Evolutionary conservation across 2,888 invertebrate species (phyloP), one percentile per base, ranked within the genome.

Genomic region (Thymelicus acteon): DNA sequence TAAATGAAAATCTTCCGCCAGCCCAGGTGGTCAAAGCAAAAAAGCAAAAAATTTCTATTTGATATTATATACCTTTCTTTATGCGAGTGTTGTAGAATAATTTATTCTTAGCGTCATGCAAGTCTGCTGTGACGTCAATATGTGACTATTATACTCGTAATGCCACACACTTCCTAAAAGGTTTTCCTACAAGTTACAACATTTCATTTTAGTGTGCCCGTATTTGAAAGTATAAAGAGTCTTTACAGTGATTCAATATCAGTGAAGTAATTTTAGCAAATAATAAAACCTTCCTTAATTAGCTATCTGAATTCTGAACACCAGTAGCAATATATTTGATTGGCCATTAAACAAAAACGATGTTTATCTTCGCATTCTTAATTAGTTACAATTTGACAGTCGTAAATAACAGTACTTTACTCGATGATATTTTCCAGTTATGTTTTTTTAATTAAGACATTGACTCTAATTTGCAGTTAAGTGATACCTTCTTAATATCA

Each of bases 311-410:
- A 69, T 62, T 12, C 49, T 24, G 10, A 69, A 69, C 68, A 69
- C 68, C 68, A 69, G 68, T 69, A 69, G 68, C 62, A 15, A 57
- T 69, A 62, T 48, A 62, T 62, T 68, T 62, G 62, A 69, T 57
- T 60, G 31, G 68, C 39, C 54, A 57, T 62, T 52, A 62, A 62
- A 69, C 47, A 31, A 37, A 68, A 67, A 67, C 52, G 39, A 8
- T n/a, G 54, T 24, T 57, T 60, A 67, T 40, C 57, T 69, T 62
- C 31, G 62, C 62, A 62, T 62, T 69, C 67, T 62, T 62, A 62
- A 69, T 69, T 69, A 69, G 13, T 62, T 62, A 62, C 12, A 69
- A 40, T 69, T 69, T 62, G 68, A 69, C 62, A 48, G 62, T 62
- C 57, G 57, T 69, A 69, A 69, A 69, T n/a, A 48, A 60, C 49